Conservation (phyloP, 2,113 vertebrate species). For the Hippocampus zosterae region DNA sequence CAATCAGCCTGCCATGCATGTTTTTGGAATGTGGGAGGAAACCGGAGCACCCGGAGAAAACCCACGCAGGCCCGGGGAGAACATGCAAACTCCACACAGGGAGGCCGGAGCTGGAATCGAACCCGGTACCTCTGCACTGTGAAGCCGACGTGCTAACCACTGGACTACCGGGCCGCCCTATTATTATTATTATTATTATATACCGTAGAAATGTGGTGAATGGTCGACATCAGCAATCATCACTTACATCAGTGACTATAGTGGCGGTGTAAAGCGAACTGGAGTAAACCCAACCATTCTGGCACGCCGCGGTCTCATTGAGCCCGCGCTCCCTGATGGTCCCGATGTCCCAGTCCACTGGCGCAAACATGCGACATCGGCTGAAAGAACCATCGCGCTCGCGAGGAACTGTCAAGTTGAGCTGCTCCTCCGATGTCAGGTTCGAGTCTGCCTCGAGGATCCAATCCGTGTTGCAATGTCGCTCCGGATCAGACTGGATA, state of each 20-base stretch:
- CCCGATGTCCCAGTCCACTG: constrained; percentile 67
- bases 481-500: constrained; percentile 54
- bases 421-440: constrained; percentile 68
- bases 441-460: constrained; percentile 51
- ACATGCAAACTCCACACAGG: too few relatives aligned
- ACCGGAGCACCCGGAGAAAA: too few relatives aligned
- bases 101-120: too few relatives aligned
- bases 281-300: constrained; percentile 73
- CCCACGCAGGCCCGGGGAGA: too few relatives aligned
- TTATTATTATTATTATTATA: too few relatives aligned
- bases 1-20: too few relatives aligned
- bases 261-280: constrained; percentile 58
- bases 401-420: constrained; percentile 73
- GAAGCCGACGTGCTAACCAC: too few relatives aligned
- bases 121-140: too few relatives aligned
- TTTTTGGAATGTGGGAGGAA: too few relatives aligned
- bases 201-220: background rate
- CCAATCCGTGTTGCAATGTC: constrained; percentile 70
- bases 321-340: constrained; percentile 65
- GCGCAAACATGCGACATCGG: constrained; percentile 76
- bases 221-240: background rate
- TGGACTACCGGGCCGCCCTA: too few relatives aligned
- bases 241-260: constrained; percentile 65
- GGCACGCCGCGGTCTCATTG: constrained; percentile 69
- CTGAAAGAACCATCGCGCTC: constrained; percentile 55